Conservation (phyloP, 2,113 vertebrate species). For the Ctenodactylus gundi region DNA sequence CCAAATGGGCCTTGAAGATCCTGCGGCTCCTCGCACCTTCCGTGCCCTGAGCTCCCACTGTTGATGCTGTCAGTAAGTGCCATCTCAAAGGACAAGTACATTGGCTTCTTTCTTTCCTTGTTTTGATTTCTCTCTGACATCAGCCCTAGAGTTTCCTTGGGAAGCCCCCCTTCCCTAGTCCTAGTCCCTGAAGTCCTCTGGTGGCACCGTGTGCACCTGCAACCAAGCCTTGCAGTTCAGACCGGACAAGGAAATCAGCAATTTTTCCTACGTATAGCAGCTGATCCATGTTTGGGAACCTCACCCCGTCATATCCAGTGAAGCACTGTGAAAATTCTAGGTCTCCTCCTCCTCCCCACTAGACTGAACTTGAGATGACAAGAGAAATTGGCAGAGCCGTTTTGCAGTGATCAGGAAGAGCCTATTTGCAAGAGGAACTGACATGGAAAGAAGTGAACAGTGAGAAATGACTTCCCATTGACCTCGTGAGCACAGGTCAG, state of each 20-base stretch:
- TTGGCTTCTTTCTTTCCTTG: not conserved
- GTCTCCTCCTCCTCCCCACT: not conserved
- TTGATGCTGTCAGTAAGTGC: not conserved
- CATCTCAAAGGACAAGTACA: not conserved
- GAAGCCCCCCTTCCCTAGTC: not conserved
- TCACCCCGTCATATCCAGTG: not conserved
- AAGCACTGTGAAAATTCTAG: not conserved
- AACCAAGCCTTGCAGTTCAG: not conserved
- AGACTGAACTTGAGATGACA: not conserved
- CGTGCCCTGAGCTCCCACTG: not conserved
- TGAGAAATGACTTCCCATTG: not conserved
- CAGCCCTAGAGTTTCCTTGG: not conserved
- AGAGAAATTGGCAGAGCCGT: not conserved
- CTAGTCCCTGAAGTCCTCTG: not conserved
- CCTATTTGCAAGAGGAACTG: not conserved
- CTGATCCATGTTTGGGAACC: not conserved
- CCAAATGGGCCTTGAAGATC: too few species aligned
- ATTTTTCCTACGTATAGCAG: not conserved
- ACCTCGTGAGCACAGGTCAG: not conserved
- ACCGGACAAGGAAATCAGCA: not conserved
- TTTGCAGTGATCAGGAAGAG: not conserved
- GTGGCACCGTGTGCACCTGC: not conserved
- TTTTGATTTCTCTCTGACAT: not conserved
- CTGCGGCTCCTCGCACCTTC: not conserved
- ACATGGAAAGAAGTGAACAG: not conserved